Evolutionary conservation across 1,140 invertebrate genomes (phyloP).

Genomic region (Habropoda laboriosa): DNA sequence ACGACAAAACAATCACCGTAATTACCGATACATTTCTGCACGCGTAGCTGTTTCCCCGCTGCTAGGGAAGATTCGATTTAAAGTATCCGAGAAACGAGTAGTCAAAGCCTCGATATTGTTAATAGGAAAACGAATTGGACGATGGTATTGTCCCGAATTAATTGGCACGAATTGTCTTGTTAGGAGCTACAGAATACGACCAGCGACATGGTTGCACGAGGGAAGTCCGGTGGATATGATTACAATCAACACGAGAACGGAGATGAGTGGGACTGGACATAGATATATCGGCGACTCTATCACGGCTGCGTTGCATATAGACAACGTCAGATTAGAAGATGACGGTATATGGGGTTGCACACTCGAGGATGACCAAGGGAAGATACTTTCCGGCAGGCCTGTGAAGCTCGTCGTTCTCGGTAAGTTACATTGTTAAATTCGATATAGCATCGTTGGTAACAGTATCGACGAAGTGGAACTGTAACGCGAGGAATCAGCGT

Average conservation of each 20-base stretch:
- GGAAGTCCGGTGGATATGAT: conserved; percentile 80
- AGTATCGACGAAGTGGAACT: neutral
- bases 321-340: conserved; percentile 86
- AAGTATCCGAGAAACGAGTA: neutral
- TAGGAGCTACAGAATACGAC: conserved; percentile 77
- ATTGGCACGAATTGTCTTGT: conserved; percentile 35
- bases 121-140: neutral
- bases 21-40: neutral
- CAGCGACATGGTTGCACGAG: conserved; percentile 81
- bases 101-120: neutral
- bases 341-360: conserved; percentile 87
- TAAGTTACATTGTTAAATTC: conserved; percentile 77
- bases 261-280: conserved; percentile 80
- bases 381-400: conserved; percentile 83
- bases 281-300: conserved; percentile 81
- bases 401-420: conserved; percentile 86
- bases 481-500: too few species aligned
- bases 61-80: conserved; percentile 4
- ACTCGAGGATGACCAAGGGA: conserved; percentile 84
- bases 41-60: neutral
- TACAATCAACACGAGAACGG: conserved; percentile 79
- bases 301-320: conserved; percentile 85
- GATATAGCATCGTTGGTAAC: neutral
- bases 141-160: neutral
- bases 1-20: neutral